A percentile compares a stretch with the other conserved stretches of the same genome.
These are phyloP conservation scores for Coryphaenoides rupestris DNA, from an alignment of 2,113 vertebrate species.

Conservation along the genomic window DNA sequence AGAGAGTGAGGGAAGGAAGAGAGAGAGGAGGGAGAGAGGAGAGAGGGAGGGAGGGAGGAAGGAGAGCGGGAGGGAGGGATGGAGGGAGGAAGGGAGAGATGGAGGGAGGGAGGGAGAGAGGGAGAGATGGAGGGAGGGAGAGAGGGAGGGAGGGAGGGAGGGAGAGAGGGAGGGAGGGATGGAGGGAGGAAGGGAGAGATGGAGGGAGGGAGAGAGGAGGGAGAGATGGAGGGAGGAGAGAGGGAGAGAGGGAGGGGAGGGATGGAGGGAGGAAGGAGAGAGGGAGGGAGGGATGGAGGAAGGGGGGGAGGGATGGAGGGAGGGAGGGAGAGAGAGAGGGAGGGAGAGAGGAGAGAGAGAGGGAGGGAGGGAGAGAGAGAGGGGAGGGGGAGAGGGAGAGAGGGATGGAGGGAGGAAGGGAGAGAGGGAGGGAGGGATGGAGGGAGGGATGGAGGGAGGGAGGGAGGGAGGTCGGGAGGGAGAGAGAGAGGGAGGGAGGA, in stretches of 20 bases:
- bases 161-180: conserved; percentile 42
- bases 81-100: too few species aligned
- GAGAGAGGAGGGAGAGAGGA: too few species aligned
- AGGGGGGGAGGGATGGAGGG: conserved; percentile 52
- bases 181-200: conserved; percentile 30
- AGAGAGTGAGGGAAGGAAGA: neutral
- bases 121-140: too few species aligned
- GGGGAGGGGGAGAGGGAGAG: too few species aligned
- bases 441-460: conserved; percentile 55
- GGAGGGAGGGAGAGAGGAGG: too few species aligned
- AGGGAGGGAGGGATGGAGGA: conserved; percentile 33
- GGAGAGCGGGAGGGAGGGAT: neutral
- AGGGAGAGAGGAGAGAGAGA: too few species aligned
- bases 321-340: conserved; percentile 5
- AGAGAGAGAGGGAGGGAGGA: conserved; percentile 28
- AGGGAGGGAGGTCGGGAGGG: conserved; percentile 1
- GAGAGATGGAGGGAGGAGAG: too few species aligned
- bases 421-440: conserved; percentile 30
- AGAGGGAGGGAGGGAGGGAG: conserved; percentile 1
- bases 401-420: conserved; percentile 28
- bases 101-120: too few species aligned
- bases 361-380: conserved; percentile 16
- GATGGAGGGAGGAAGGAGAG: conserved; percentile 54
- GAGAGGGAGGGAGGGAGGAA: neutral
- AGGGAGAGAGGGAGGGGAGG: conserved; percentile 5